Conservation (phyloP, 2,797 vertebrate genomes). For the Scyliorhinus canicula region DNA sequence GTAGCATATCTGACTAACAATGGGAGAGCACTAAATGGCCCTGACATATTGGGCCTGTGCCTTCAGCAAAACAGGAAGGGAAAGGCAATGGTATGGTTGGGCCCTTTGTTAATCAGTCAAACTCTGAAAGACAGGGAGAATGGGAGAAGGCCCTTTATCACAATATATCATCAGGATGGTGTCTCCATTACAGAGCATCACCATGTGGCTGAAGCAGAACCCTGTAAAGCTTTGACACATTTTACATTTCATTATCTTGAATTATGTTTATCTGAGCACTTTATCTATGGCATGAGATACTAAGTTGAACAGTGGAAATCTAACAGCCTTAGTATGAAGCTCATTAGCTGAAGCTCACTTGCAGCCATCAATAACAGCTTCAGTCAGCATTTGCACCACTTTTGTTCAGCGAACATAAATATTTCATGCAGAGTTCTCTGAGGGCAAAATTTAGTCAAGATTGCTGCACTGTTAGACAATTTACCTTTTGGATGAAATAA, state of each 20-base stretch:
- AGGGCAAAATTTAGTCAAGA: too few species aligned
- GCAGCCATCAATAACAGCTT: background rate
- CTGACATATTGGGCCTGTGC: background rate
- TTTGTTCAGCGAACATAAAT: too few species aligned
- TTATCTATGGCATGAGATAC: background rate
- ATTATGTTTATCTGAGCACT: background rate
- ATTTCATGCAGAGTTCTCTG: too few species aligned
- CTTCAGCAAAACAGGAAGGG: background rate
- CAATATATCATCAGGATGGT: background rate
- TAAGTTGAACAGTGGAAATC: background rate
- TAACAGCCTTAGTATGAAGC: background rate
- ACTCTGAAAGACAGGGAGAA: background rate
- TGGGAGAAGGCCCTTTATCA: background rate
- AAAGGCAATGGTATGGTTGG: background rate
- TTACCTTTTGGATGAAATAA: background rate
- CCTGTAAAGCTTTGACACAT: background rate
- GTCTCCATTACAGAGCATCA: background rate
- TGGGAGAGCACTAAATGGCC: background rate
- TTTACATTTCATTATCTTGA: background rate
- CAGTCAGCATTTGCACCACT: background rate
- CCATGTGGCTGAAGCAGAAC: background rate
- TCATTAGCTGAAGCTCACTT: background rate
- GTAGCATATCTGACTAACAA: background rate
- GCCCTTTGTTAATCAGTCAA: background rate
- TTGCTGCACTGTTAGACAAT: background rate